Evolutionary conservation across 2,888 invertebrate species (phyloP), one percentile per base, ranked within the genome.

Genomic region (Netelia melanura): DNA sequence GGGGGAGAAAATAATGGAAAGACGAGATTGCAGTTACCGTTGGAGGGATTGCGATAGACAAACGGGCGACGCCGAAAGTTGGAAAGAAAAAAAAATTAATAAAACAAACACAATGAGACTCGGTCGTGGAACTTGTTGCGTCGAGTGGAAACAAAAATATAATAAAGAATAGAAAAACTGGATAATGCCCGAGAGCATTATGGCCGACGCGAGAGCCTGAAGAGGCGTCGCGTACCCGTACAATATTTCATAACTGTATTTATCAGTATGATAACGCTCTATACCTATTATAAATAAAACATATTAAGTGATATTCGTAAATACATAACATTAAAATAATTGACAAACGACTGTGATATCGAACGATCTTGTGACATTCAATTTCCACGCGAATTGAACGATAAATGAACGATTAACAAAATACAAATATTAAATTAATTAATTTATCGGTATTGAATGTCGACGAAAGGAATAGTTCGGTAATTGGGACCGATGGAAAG

Each of bases 301-400:
- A 89, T 90, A 91, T 89, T 91, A 92, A 90, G 90, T 92, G 91
- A 92, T 92, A 92, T 91, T 91, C 88, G 81, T 88, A 85, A 87
- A 90, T 90, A 92, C 91, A 92, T 92, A 92, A 92, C 90, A 90
- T 90, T 92, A 90, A 90, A 89, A 87, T 89, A 90, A 90, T 88
- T 90, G 88, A 87, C 84, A 93, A 92, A 93, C 93, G 92, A 93
- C 93, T 94, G 93, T 94, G 93, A 94, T 93, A 93, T 92, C 91
- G 91, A 93, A 93, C 93, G 93, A 94, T 93, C 93, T 93, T 92
- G 93, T 90, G 92, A 93, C 93, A 93, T 93, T 93, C 92, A 92
- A 92, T 93, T 92, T 91, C 91, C 90, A 90, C 87, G 91, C 88
- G 90, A 92, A 91, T 91, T 90, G 91, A 91, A 91, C 88, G 90